Evolutionary conservation across 2,797 vertebrate species (phyloP).

Genomic region (Halcyon smyrnensis): DNA sequence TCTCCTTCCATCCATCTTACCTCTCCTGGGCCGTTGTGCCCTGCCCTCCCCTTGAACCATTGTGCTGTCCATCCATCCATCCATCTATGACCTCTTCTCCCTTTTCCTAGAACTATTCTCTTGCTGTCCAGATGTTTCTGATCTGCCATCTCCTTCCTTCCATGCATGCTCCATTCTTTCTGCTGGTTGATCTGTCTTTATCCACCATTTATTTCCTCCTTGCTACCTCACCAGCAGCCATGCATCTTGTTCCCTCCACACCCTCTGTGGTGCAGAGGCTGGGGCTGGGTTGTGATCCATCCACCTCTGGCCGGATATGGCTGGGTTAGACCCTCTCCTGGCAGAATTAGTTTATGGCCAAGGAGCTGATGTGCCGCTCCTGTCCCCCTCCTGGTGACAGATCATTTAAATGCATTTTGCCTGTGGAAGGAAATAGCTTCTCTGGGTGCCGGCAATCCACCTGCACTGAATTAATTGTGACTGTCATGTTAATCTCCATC

Average conservation of each 20-base stretch:
- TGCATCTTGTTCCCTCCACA: neutral
- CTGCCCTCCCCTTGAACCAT: neutral
- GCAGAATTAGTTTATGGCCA: neutral
- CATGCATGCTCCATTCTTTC: too few species aligned
- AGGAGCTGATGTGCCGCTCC: neutral
- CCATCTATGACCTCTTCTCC: accelerated
- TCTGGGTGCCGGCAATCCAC: neutral
- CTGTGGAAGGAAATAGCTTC: conserved; percentile 5
- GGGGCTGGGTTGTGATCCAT: neutral
- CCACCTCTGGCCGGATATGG: accelerated
- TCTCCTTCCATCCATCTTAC: neutral
- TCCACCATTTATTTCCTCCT: too few species aligned
- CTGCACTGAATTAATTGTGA: neutral
- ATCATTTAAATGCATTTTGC: conserved; percentile 41
- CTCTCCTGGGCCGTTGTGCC: neutral
- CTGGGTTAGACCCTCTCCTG: neutral
- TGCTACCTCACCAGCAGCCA: neutral
- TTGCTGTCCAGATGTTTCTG: neutral
- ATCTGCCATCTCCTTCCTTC: neutral
- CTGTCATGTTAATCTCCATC: neutral
- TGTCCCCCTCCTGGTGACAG: neutral
- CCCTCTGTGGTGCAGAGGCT: neutral
- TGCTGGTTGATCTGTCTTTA: too few species aligned
- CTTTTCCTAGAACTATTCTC: neutral
- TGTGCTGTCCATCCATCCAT: neutral